These are phyloP conservation scores for Corbicula japonica DNA, from an alignment of 2,888 invertebrate genomes.

Conservation along the genomic window DNA sequence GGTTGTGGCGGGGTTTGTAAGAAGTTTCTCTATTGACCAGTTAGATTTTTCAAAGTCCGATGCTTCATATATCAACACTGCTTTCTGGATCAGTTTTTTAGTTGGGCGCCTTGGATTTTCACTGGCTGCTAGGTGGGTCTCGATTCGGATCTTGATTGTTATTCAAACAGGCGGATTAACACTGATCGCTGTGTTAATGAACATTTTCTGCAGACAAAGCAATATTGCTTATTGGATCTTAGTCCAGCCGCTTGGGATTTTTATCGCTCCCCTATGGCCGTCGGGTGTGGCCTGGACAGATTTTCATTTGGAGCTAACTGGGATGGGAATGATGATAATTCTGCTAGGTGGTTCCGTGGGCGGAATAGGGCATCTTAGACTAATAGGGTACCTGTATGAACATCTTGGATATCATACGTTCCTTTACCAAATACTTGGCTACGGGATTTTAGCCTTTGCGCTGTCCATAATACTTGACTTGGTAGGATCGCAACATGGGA, in stretches of 20 bases:
- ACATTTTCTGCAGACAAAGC: conserved; percentile 65
- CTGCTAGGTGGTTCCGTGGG: conserved; percentile 71
- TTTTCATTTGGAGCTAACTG: conserved; percentile 73
- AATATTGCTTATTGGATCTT: conserved; percentile 69
- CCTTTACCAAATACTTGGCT: conserved; percentile 70
- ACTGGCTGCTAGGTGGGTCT: conserved; percentile 64
- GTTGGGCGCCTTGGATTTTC: conserved; percentile 70
- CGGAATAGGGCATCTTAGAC: conserved; percentile 69
- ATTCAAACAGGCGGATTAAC: conserved; percentile 61
- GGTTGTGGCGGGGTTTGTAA: conserved; percentile 73
- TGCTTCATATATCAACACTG: conserved; percentile 71
- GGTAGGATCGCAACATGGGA: conserved; percentile 60
- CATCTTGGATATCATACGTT: conserved; percentile 68
- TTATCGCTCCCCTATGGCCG: conserved; percentile 72
- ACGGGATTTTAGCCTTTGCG: conserved; percentile 44
- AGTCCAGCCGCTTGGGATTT: conserved; percentile 67
- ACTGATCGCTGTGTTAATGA: conserved; percentile 59
- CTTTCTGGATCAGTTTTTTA: conserved; percentile 77
- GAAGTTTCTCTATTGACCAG: conserved; percentile 74
- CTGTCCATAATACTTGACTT: conserved; percentile 59
- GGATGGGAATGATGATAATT: conserved; percentile 68
- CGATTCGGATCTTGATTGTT: conserved; percentile 65
- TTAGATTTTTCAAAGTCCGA: conserved; percentile 64
- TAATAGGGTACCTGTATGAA: conserved; percentile 74
- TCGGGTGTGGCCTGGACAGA: conserved; percentile 76